phyloP scores from a whole-genome alignment of 2,113 vertebrate genomes.

The Neolamprologus toae region DNA sequence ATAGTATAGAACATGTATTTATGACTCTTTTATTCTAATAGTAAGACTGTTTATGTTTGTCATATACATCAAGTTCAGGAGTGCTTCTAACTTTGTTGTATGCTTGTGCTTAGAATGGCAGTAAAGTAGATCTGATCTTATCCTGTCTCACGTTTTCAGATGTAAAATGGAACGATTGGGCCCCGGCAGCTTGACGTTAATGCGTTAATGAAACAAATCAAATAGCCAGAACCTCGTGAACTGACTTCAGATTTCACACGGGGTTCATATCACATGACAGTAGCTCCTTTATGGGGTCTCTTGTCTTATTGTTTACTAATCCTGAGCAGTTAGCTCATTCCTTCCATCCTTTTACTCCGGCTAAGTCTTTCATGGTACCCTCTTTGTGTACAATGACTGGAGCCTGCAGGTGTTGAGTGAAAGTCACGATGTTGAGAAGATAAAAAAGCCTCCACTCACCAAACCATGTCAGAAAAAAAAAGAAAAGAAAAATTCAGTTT shows the following conservation, averaged over 20 bases:
- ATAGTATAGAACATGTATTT: not conserved
- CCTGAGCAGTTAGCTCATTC: slow-evolving; percentile 47
- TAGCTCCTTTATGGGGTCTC: not conserved
- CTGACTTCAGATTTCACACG: not conserved
- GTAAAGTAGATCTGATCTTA: not conserved
- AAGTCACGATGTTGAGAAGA: slow-evolving; percentile 33
- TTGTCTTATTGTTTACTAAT: slow-evolving; percentile 53
- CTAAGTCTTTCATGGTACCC: slow-evolving; percentile 56
- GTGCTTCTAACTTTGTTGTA: not conserved
- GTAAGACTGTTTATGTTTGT: not conserved
- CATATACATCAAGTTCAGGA: not conserved
- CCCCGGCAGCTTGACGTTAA: not conserved
- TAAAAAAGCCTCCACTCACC: not conserved
- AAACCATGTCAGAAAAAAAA: not conserved
- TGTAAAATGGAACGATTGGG: not conserved
- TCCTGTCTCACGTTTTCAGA: not conserved
- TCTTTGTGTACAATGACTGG: slow-evolving; percentile 45
- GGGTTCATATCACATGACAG: slow-evolving; percentile 38
- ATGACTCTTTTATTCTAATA: not conserved
- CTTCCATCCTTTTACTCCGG: slow-evolving; percentile 25
- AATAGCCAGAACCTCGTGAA: slow-evolving; percentile 1
- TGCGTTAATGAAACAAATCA: not conserved
- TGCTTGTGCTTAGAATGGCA: not conserved
- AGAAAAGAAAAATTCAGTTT: not conserved
- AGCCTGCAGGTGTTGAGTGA: slow-evolving; percentile 65